Evolutionary conservation across 2,113 vertebrate species (phyloP).

Genomic region (Sitta europaea): DNA sequence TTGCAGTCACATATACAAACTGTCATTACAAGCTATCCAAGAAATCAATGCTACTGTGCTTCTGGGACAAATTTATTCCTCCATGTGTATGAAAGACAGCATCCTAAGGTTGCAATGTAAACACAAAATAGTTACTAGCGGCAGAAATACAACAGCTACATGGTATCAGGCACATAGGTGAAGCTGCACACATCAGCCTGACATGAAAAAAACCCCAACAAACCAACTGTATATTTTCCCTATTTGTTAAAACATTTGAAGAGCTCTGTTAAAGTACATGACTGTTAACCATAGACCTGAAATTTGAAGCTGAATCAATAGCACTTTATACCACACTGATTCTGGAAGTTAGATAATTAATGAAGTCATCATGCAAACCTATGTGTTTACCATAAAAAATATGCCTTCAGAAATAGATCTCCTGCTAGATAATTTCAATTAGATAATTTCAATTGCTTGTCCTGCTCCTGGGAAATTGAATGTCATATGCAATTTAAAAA

Average conservation of each 20-base stretch:
- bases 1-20: not conserved
- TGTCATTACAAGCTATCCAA: not conserved
- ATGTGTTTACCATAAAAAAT: not conserved
- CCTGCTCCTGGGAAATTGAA: not conserved
- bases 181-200: not conserved
- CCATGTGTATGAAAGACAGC: not conserved
- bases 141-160: not conserved
- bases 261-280: not conserved
- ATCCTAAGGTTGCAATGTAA: not conserved
- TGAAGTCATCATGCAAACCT: not conserved
- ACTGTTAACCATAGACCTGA: not conserved
- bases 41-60: not conserved
- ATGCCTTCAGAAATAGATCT: not conserved
- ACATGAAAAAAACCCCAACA: not conserved
- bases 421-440: not conserved
- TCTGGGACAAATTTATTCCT: not conserved
- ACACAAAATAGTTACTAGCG: not conserved
- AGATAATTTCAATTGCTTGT: not conserved
- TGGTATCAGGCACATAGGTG: accelerated
- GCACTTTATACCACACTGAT: not conserved
- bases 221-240: not conserved
- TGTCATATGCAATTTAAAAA: not conserved
- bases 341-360: not conserved
- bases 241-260: not conserved
- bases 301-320: not conserved